These are phyloP conservation scores for Lycia hirtaria DNA, from an alignment of 2,888 invertebrate genomes.

Conservation along the genomic window DNA sequence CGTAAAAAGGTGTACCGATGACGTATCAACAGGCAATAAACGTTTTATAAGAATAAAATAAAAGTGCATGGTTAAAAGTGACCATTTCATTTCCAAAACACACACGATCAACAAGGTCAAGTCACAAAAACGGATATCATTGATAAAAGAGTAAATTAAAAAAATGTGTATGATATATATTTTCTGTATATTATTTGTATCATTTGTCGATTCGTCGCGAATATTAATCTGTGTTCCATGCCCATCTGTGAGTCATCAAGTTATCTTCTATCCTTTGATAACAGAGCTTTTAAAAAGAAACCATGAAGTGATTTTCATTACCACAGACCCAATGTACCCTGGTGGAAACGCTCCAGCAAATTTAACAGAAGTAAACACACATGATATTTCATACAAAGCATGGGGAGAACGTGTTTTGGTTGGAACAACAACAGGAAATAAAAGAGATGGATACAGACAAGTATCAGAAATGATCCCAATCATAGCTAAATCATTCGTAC, in stretches of 20 bases:
- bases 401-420: constrained; percentile 2
- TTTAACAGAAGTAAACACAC: constrained; percentile 28
- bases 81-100: background rate
- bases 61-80: background rate
- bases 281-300: constrained; percentile 43
- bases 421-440: constrained; percentile 25
- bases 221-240: constrained; percentile 18
- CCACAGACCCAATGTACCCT: constrained; percentile 56
- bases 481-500: constrained; percentile 34
- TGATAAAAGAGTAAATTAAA: too few species aligned
- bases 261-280: constrained; percentile 11
- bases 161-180: background rate
- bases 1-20: too few species aligned
- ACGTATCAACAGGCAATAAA: too few species aligned
- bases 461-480: constrained; percentile 9
- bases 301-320: constrained; percentile 65
- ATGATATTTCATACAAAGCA: constrained; percentile 7
- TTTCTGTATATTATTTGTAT: background rate
- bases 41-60: too few species aligned
- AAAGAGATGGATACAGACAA: constrained; percentile 28
- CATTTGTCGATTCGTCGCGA: constrained; percentile 7
- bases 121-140: background rate
- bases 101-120: too few species aligned
- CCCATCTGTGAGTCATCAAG: constrained; percentile 19
- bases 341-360: constrained; percentile 48